These are phyloP conservation scores for Hapalemur alaotrensis DNA, from an alignment of 2,797 vertebrate genomes.

Conservation along the genomic window DNA sequence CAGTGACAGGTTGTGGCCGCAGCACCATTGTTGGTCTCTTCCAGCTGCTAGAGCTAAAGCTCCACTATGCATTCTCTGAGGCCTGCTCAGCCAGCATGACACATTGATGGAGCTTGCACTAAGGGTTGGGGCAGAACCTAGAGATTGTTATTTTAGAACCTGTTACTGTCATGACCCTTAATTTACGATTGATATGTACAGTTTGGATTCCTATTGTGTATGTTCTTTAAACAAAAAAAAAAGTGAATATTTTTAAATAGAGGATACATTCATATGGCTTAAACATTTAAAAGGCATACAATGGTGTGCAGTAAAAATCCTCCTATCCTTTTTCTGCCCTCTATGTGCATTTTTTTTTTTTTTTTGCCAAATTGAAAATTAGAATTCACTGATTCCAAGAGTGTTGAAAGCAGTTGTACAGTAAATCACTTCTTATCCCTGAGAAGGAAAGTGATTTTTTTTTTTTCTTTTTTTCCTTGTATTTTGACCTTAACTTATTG, in stretches of 20 bases:
- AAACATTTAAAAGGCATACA: not conserved
- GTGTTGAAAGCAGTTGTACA: not conserved
- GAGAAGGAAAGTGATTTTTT: not conserved
- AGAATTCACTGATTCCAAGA: slow-evolving; percentile 13
- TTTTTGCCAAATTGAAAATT: slow-evolving; percentile 1
- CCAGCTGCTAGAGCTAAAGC: not conserved
- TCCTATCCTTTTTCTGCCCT: not conserved
- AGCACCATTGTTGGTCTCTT: not conserved
- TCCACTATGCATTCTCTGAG: not conserved
- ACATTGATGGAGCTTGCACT: accelerated
- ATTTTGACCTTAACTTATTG: not conserved
- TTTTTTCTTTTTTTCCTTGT: not conserved
- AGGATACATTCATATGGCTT: not conserved
- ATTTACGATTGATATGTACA: not conserved
- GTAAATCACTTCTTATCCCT: not conserved
- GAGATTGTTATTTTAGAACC: not conserved
- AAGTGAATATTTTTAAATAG: not conserved
- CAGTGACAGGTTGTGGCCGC: no score
- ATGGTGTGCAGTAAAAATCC: not conserved
- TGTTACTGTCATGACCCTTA: not conserved
- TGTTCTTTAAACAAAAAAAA: not conserved
- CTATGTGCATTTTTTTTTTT: not conserved
- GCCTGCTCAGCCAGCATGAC: no score
- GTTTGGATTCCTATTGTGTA: not conserved
- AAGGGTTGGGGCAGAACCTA: not conserved